These are phyloP conservation scores for Nothocercus julius DNA, from an alignment of 2,113 vertebrate species.

Conservation along the genomic window DNA sequence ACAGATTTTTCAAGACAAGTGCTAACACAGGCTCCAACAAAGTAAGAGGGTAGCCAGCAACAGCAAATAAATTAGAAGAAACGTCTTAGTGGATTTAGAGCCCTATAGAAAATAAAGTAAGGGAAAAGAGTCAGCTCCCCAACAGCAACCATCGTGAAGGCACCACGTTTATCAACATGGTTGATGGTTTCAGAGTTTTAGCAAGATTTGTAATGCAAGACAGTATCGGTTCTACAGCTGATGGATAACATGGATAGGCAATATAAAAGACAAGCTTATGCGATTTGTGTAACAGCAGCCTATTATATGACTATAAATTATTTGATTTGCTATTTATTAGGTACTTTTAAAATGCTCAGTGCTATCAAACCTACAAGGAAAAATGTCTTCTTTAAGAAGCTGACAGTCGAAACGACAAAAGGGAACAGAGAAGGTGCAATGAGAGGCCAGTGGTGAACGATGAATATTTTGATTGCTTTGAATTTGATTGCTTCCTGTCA, in stretches of 20 bases:
- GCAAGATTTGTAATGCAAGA: background rate
- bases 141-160: background rate
- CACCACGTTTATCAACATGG: background rate
- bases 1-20: background rate
- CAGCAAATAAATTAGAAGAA: background rate
- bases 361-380: background rate
- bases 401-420: conserved; percentile 30
- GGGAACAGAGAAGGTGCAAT: background rate
- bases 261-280: background rate
- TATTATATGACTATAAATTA: background rate
- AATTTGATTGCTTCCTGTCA: background rate
- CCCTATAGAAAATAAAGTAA: background rate
- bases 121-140: background rate
- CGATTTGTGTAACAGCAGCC: background rate
- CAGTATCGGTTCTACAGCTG: background rate
- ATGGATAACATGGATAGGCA: background rate
- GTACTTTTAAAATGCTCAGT: background rate
- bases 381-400: conserved; percentile 4
- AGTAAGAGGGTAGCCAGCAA: background rate
- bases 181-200: background rate
- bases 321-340: conserved; percentile 41
- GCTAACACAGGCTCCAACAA: background rate
- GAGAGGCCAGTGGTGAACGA: background rate
- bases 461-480: conserved; percentile 34
- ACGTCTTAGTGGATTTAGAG: background rate